Evolutionary conservation across 2,888 invertebrate species (phyloP).

Genomic region (Ganaspis brasiliensis): DNA sequence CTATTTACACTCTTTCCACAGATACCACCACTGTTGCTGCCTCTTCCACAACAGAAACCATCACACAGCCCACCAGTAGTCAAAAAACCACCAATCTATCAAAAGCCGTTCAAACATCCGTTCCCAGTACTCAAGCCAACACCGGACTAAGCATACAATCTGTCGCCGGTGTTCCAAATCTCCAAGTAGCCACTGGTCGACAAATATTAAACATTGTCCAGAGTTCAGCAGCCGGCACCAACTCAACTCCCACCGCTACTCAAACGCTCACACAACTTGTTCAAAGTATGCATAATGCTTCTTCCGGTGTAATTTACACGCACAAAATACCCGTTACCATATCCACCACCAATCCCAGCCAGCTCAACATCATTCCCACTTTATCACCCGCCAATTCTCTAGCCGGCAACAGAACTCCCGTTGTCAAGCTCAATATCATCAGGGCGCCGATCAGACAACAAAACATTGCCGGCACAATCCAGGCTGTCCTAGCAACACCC

Average conservation of each 20-base stretch:
- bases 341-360: slow-evolving; percentile 76
- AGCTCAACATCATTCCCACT: slow-evolving; percentile 76
- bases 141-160: slow-evolving; percentile 73
- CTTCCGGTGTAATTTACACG: slow-evolving; percentile 87
- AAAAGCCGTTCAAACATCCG: slow-evolving; percentile 79
- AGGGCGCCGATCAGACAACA: slow-evolving; percentile 71
- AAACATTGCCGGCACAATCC: slow-evolving; percentile 72
- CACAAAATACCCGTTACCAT: slow-evolving; percentile 86
- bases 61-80: slow-evolving; percentile 65
- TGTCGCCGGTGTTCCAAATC: slow-evolving; percentile 73
- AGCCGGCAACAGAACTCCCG: slow-evolving; percentile 74
- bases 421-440: slow-evolving; percentile 78
- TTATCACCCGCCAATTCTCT: slow-evolving; percentile 74
- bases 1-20: slow-evolving; percentile 81
- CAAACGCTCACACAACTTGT: slow-evolving; percentile 76
- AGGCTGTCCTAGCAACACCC: slow-evolving; percentile 73
- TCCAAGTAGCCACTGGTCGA: slow-evolving; percentile 71
- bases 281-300: slow-evolving; percentile 67
- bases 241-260: slow-evolving; percentile 65
- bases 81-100: slow-evolving; percentile 75
- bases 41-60: slow-evolving; percentile 61
- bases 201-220: slow-evolving; percentile 77
- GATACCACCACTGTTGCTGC: slow-evolving; percentile 69
- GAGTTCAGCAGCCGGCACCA: slow-evolving; percentile 67
- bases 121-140: slow-evolving; percentile 68